Evolutionary conservation across 2,888 invertebrate genomes (phyloP).

Genomic region (Mellilla xanthometata): DNA sequence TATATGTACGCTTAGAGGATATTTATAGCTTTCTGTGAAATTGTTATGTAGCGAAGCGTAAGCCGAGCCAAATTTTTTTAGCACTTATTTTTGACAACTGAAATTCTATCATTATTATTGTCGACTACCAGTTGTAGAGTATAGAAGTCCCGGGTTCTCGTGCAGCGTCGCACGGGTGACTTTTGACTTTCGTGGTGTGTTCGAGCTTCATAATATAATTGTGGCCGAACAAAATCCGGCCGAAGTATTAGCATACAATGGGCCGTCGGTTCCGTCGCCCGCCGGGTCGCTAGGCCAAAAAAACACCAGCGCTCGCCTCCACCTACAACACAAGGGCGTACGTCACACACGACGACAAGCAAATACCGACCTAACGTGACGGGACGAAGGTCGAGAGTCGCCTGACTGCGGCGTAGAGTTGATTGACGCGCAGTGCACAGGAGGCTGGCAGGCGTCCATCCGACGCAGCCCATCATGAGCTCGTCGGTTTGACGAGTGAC

Average conservation of each 20-base stretch:
- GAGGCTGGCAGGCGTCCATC: conserved; percentile 77
- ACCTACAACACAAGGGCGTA: conserved; percentile 15
- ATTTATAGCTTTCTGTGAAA: no score
- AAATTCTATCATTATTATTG: no score
- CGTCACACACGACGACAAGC: conserved; percentile 10
- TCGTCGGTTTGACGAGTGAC: conserved; percentile 78
- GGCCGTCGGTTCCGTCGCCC: conserved; percentile 76
- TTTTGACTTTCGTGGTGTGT: conserved; percentile 78
- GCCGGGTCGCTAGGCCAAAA: conserved; percentile 79
- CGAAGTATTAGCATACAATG: conserved; percentile 81
- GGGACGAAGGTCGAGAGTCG: conserved; percentile 17
- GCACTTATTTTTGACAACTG: no score
- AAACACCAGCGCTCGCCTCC: conserved; percentile 71
- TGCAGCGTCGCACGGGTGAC: conserved; percentile 71
- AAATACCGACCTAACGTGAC: conserved; percentile 35
- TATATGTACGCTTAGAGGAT: no score
- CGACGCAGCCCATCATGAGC: conserved; percentile 76
- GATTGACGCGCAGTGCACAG: conserved; percentile 33
- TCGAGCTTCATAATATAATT: conserved; percentile 82
- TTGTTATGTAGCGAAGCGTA: no score
- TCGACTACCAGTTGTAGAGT: no score
- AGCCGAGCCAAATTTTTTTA: no score
- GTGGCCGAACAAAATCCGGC: conserved; percentile 80
- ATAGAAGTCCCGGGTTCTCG: conserved; percentile 46
- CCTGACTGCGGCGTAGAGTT: conserved; percentile 18